A percentile compares a stretch with the other conserved stretches of the same genome.
Conservation (phyloP, 2,113 vertebrate species). For the Stomatorhinus ivindoensis region DNA sequence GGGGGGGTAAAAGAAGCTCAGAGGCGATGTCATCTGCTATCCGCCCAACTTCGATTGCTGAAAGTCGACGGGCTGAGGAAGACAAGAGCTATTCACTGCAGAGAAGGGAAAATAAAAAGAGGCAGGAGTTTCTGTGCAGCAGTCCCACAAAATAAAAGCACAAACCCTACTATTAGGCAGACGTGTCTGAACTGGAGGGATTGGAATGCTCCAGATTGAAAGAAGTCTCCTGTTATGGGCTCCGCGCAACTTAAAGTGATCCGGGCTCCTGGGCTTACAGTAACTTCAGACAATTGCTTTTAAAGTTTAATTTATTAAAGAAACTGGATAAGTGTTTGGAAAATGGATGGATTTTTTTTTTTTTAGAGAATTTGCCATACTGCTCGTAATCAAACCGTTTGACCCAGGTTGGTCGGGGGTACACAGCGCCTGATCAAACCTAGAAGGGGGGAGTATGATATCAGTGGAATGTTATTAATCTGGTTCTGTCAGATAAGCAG, state of each 20-base stretch:
- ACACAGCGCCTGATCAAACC: background rate
- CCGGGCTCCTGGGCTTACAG: slow-evolving; percentile 17
- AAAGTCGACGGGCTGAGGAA: slow-evolving; percentile 35
- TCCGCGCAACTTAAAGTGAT: background rate
- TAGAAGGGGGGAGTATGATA: background rate
- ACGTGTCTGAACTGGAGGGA: slow-evolving; percentile 62
- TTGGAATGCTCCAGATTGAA: slow-evolving; percentile 62
- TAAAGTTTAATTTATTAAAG: background rate
- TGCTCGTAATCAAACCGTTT: background rate
- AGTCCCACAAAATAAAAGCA: slow-evolving; percentile 55
- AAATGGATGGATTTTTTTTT: background rate
- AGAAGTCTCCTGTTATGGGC: slow-evolving; percentile 40
- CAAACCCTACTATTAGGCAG: slow-evolving; percentile 62
- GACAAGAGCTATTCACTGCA: slow-evolving; percentile 41
- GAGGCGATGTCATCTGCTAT: slow-evolving; percentile 56
- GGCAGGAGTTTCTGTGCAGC: slow-evolving; percentile 47
- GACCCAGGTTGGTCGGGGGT: background rate
- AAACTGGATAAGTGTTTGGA: slow-evolving; percentile 2
- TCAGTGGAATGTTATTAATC: slow-evolving; percentile 5
- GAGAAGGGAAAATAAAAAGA: slow-evolving; percentile 39
- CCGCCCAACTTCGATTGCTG: slow-evolving; percentile 40
- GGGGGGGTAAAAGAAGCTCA: slow-evolving; percentile 49
- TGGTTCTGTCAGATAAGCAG: background rate
- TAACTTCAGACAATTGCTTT: background rate
- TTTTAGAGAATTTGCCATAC: no score